Conservation (phyloP, 2,888 invertebrate genomes). For the Drosophila ustulata region DNA sequence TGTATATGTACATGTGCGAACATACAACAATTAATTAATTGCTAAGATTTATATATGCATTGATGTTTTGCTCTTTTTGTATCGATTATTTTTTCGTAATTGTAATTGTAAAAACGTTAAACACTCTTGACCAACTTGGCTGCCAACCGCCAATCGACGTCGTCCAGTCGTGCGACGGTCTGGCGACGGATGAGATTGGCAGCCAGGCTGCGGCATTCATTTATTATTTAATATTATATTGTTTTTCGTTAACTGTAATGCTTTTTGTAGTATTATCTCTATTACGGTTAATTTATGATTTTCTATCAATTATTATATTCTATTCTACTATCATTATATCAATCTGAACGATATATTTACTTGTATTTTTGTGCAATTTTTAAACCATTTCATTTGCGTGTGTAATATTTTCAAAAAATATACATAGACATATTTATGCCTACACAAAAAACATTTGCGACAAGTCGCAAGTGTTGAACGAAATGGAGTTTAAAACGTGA, state of each 20-base stretch:
- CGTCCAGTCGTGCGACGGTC: conserved; percentile 40
- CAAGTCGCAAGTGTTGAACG: conserved; percentile 38
- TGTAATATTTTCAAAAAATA: conserved; percentile 67
- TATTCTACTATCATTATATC: conserved; percentile 25
- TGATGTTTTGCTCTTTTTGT: conserved; percentile 64
- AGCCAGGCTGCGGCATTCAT: conserved; percentile 10
- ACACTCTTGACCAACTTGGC: conserved; percentile 5
- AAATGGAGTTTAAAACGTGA: conserved; percentile 52
- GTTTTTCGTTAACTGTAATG: conserved; percentile 73
- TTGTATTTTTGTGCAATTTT: conserved; percentile 78
- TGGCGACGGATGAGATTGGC: conserved; percentile 13
- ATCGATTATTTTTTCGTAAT: conserved; percentile 44
- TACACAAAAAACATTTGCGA: conserved; percentile 42
- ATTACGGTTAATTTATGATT: conserved; percentile 77
- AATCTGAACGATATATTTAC: conserved; percentile 46
- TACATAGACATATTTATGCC: conserved; percentile 53
- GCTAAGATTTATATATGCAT: conserved; percentile 56
- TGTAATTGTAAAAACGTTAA: conserved; percentile 11
- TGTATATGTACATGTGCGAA: conserved; percentile 2
- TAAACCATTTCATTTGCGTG: conserved; percentile 76
- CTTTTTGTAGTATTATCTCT: conserved; percentile 79
- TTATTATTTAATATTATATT: conserved; percentile 63
- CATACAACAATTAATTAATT: conserved; percentile 46
- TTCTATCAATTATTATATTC: conserved; percentile 31
- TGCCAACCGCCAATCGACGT: conserved; percentile 13